A percentile compares a stretch with the other conserved stretches of the same genome.
Evolutionary conservation across 2,888 invertebrate species (phyloP).

Genomic region (Dolomedes plantarius): DNA sequence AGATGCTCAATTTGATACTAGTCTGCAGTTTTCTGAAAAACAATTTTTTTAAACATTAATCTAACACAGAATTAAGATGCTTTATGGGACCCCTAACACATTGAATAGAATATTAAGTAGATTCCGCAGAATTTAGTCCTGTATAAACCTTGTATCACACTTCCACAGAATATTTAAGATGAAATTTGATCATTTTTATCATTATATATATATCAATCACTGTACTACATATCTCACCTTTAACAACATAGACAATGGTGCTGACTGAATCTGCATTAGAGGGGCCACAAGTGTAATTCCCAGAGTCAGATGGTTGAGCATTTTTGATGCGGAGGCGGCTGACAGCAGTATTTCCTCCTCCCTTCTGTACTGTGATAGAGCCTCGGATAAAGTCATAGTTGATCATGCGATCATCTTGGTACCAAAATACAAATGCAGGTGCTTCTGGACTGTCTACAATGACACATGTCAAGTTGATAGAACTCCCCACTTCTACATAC

Average conservation of each 20-base stretch:
- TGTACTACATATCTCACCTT: too few relatives aligned
- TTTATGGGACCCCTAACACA: too few relatives aligned
- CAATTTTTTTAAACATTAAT: too few relatives aligned
- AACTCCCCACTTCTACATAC: conserved; percentile 90
- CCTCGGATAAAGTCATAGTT: conserved; percentile 86
- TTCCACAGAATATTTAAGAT: too few relatives aligned
- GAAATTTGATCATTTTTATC: too few relatives aligned
- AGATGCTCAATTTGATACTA: too few relatives aligned
- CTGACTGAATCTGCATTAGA: conserved; percentile 88
- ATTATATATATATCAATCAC: too few relatives aligned
- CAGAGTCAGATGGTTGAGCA: conserved; percentile 89
- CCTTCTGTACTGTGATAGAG: conserved; percentile 89
- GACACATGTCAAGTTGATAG: conserved; percentile 89
- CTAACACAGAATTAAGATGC: too few relatives aligned
- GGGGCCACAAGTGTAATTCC: conserved; percentile 93
- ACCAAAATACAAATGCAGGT: conserved; percentile 96
- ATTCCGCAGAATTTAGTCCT: too few relatives aligned
- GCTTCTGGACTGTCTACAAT: conserved; percentile 94
- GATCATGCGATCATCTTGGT: conserved; percentile 94
- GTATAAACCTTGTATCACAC: too few relatives aligned
- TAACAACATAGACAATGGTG: conserved; percentile 89
- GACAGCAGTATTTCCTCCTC: conserved; percentile 87
- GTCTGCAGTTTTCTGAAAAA: too few relatives aligned
- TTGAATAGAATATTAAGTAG: too few relatives aligned
- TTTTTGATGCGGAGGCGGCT: conserved; percentile 89